A percentile compares a stretch with the other conserved stretches of the same genome.
phyloP scores from a whole-genome alignment of 2,113 vertebrate genomes.

The Mus pahari region DNA sequence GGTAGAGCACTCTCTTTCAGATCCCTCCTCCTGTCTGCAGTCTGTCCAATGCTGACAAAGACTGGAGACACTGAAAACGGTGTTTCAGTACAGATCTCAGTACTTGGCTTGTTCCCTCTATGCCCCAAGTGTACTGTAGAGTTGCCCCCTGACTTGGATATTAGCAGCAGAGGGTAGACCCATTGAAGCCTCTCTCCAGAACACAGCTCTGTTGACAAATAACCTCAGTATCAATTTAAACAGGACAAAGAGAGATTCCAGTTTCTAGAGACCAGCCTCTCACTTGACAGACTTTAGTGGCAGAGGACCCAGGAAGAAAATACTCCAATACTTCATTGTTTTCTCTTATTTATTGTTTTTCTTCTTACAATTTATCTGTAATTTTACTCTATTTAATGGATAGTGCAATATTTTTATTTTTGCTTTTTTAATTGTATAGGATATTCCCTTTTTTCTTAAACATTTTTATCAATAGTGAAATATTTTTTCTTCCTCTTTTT shows the following conservation, averaged over 20 bases:
- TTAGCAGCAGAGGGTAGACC: background rate
- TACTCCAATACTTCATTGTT: background rate
- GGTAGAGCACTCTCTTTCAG: background rate
- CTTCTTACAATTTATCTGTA: background rate
- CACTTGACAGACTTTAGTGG: background rate
- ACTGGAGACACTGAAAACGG: background rate
- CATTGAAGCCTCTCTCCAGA: background rate
- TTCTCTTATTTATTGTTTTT: background rate
- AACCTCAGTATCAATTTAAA: background rate
- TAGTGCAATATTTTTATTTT: background rate
- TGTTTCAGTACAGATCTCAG: background rate
- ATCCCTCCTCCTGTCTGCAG: too few species aligned
- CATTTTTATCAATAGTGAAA: background rate
- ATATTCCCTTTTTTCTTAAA: background rate
- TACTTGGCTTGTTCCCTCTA: too few species aligned
- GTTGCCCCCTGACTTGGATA: background rate
- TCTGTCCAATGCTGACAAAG: background rate
- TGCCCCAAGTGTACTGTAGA: background rate
- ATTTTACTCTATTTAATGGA: background rate
- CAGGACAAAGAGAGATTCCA: background rate
- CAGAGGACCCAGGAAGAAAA: background rate
- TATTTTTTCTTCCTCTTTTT: background rate
- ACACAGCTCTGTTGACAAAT: background rate
- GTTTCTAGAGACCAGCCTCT: background rate
- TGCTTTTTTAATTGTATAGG: background rate